phyloP scores from a whole-genome alignment of 2,113 vertebrate species.

The Rhynchomys soricoides region DNA sequence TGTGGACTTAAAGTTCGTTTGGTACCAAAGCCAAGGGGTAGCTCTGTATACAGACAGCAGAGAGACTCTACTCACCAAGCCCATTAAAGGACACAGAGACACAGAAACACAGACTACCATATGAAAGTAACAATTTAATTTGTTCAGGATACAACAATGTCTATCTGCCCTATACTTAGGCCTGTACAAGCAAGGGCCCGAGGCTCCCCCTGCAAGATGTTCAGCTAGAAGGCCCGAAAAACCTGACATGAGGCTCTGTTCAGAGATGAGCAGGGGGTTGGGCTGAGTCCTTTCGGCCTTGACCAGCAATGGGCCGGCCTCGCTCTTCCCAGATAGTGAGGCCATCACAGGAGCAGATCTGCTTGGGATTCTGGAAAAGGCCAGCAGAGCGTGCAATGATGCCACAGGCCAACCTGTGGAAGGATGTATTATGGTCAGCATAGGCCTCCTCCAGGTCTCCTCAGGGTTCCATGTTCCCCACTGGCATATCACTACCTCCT shows the following conservation, averaged over 20 bases:
- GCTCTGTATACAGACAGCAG: not conserved
- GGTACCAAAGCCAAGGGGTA: not conserved
- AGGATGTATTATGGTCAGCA: not conserved
- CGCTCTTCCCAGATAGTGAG: conserved; percentile 95
- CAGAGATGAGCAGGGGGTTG: conserved; percentile 80
- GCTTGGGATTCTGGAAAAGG: conserved; percentile 94
- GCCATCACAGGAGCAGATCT: conserved; percentile 93
- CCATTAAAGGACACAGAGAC: not conserved
- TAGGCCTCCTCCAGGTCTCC: not conserved
- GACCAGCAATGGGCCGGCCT: conserved; percentile 86
- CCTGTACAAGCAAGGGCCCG: not conserved
- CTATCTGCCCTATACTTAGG: not conserved
- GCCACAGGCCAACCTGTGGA: conserved; percentile 91
- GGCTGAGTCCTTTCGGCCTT: conserved; percentile 80
- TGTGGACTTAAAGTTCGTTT: conserved; percentile 8
- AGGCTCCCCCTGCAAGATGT: not conserved
- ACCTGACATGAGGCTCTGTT: not conserved
- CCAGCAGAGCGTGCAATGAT: conserved; percentile 94
- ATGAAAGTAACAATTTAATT: conserved; percentile 76
- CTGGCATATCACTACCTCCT: not conserved
- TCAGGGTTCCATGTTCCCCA: accelerated
- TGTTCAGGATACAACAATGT: not conserved
- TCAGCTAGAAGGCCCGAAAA: not conserved
- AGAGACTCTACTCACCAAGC: not conserved
- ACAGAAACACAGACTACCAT: not conserved